A percentile compares a stretch with the other conserved stretches of the same genome.
These are phyloP conservation scores for Tiphia femorata DNA, from an alignment of 2,888 invertebrate species.

Conservation along the genomic window DNA sequence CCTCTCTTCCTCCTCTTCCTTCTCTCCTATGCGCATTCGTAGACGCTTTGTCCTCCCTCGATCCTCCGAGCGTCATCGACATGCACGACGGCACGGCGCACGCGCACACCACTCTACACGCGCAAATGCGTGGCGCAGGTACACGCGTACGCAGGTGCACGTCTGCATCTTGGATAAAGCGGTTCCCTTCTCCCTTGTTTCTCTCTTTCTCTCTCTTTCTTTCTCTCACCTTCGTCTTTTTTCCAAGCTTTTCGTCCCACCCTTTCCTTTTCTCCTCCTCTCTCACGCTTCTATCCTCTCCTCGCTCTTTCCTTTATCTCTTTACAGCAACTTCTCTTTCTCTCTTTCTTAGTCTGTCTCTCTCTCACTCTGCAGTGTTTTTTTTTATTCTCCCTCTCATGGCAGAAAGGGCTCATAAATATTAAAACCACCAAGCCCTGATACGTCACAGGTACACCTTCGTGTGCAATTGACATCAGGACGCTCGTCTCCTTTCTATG, in stretches of 20 bases:
- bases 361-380: not conserved
- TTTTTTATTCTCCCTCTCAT: conserved; percentile 10
- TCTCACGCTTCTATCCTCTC: too few species aligned
- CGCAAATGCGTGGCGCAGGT: conserved; percentile 30
- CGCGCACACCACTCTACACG: too few species aligned
- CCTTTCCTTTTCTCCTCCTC: not conserved
- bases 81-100: conserved; percentile 14
- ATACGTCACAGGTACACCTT: too few species aligned
- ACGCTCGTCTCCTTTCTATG: conserved; percentile 4
- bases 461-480: conserved; percentile 14
- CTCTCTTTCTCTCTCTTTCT: not conserved
- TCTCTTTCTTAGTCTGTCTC: not conserved
- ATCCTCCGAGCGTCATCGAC: not conserved
- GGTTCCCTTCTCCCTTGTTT: not conserved
- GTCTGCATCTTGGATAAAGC: not conserved
- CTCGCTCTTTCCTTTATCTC: not conserved
- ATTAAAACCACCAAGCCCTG: conserved; percentile 40
- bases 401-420: conserved; percentile 36
- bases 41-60: not conserved
- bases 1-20: too few species aligned
- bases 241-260: too few species aligned
- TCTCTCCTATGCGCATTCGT: not conserved
- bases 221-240: conserved; percentile 2
- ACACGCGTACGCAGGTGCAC: conserved; percentile 7
- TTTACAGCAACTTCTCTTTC: not conserved